These are phyloP conservation scores for Sinocyclocheilus grahami DNA, from an alignment of 2,113 vertebrate species.

Conservation along the genomic window DNA sequence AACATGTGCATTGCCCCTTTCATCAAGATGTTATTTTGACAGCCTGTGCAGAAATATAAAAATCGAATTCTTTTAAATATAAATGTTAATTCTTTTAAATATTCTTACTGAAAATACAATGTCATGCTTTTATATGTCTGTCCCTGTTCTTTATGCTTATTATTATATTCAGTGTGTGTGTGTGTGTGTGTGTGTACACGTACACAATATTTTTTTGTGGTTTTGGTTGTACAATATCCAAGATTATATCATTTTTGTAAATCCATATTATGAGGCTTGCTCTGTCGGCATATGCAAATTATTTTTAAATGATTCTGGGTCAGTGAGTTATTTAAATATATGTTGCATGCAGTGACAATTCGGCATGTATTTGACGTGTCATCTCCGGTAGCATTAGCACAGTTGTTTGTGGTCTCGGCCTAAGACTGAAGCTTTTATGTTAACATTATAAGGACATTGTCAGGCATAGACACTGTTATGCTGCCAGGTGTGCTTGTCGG, in stretches of 20 bases:
- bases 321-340: conserved; percentile 1
- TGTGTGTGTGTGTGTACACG: no score
- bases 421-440: conserved; percentile 23
- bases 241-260: no score
- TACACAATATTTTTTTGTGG: no score
- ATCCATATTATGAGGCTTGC: neutral
- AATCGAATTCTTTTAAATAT: neutral
- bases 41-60: neutral
- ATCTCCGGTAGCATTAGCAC: neutral
- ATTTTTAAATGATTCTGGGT: neutral
- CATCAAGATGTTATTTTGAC: neutral
- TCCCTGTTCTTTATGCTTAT: no score
- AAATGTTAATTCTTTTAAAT: neutral
- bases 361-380: neutral
- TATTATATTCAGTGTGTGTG: no score
- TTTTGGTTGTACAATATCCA: no score
- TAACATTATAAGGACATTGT: conserved; percentile 5
- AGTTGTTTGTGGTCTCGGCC: neutral
- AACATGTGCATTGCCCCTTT: neutral
- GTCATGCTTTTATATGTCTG: no score
- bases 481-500: conserved; percentile 30
- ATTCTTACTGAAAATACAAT: no score
- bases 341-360: neutral
- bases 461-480: neutral
- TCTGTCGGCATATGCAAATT: neutral